Evolutionary conservation across 2,797 vertebrate genomes (phyloP).

Genomic region (Ctenosaura bakeri): DNA sequence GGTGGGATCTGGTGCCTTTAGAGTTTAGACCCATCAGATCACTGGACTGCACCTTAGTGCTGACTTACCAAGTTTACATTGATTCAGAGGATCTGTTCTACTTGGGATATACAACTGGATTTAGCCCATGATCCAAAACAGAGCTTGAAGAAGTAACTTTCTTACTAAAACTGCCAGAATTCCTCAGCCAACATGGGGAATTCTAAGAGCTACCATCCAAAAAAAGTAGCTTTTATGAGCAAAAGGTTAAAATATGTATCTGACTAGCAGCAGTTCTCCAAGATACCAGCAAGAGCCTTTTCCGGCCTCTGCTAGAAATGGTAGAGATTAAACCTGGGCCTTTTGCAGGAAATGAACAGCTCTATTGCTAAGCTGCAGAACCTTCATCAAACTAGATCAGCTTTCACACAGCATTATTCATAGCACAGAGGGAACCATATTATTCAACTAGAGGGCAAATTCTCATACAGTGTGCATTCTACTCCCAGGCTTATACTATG

Average conservation of each 20-base stretch:
- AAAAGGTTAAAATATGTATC: neutral
- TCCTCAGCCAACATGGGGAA: too few relatives aligned
- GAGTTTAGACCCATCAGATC: too few relatives aligned
- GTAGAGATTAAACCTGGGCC: neutral
- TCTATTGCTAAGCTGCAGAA: neutral
- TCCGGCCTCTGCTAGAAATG: neutral
- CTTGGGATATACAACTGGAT: too few relatives aligned
- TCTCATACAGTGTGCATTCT: neutral
- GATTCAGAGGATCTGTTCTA: too few relatives aligned
- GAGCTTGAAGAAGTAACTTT: too few relatives aligned
- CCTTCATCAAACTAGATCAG: neutral
- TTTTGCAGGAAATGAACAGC: neutral
- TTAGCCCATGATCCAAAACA: too few relatives aligned
- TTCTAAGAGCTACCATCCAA: too few relatives aligned
- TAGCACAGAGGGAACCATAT: neutral
- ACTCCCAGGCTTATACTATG: neutral
- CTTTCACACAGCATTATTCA: neutral
- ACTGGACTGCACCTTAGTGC: too few relatives aligned
- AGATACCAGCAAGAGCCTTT: neutral
- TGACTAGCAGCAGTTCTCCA: neutral
- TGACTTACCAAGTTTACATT: too few relatives aligned
- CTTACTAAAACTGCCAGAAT: too few relatives aligned
- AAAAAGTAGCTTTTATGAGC: too few relatives aligned
- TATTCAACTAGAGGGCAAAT: fast-evolving
- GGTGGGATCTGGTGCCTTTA: too few relatives aligned